Conservation (phyloP, 2,797 vertebrate species). For the Melanotaenia nigrans region DNA sequence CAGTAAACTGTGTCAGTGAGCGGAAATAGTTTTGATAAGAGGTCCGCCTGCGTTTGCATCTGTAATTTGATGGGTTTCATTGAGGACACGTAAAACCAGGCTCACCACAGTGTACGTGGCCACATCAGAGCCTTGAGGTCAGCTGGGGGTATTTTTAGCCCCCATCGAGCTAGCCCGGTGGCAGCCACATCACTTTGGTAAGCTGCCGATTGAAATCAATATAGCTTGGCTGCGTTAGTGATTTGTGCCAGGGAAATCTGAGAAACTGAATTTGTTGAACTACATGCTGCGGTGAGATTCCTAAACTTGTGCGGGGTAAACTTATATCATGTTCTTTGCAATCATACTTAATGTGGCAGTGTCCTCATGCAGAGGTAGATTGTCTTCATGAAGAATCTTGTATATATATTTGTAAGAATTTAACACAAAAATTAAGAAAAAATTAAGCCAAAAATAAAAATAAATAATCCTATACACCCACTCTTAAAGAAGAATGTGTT, state of each 20-base stretch:
- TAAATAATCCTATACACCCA: neutral
- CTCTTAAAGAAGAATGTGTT: neutral
- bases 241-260: conserved; percentile 63
- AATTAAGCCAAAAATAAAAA: neutral
- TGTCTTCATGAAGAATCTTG: neutral
- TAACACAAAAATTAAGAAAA: neutral
- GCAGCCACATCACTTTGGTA: conserved; percentile 78
- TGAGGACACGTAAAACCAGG: conserved; percentile 73
- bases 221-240: conserved; percentile 64
- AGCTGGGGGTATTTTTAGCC: conserved; percentile 69
- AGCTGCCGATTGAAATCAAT: conserved; percentile 75
- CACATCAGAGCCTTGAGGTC: conserved; percentile 72
- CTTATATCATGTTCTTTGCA: conserved; percentile 29
- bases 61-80: conserved; percentile 80
- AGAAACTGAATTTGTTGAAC: conserved; percentile 62
- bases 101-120: conserved; percentile 67
- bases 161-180: conserved; percentile 55
- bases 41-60: conserved; percentile 69
- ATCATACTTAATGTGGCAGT: conserved; percentile 15
- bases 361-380: conserved; percentile 9
- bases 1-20: conserved; percentile 68
- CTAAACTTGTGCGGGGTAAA: conserved; percentile 46
- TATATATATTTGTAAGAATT: neutral
- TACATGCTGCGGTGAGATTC: conserved; percentile 48
- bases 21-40: conserved; percentile 77